phyloP scores from a whole-genome alignment of 2,888 invertebrate genomes.

The Metallyticus violacea region DNA sequence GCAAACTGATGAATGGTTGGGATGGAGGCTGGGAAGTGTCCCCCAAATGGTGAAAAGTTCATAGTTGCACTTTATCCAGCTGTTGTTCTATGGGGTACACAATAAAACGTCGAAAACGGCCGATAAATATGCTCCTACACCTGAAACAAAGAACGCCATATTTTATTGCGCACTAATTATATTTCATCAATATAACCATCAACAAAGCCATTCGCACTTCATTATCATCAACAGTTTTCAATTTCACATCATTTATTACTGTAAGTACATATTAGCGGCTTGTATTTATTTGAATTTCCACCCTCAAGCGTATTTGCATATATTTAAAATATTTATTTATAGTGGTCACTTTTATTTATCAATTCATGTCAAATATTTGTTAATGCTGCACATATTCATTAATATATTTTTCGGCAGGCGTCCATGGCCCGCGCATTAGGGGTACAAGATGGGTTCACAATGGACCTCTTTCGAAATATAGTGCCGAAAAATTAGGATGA shows the following conservation, averaged over 20 bases:
- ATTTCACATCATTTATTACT: not conserved
- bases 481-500: conserved; percentile 28
- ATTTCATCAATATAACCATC: not conserved
- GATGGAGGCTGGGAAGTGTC: conserved; percentile 72
- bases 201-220: not conserved
- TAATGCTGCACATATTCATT: not conserved
- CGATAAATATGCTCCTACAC: not conserved
- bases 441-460: conserved; percentile 35
- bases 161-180: not conserved
- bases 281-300: not conserved
- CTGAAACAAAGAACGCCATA: not conserved
- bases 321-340: not conserved
- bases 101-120: not conserved
- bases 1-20: conserved; percentile 82
- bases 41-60: conserved; percentile 85
- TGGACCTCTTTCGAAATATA: conserved; percentile 34
- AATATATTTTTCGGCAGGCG: conserved; percentile 31
- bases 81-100: not conserved
- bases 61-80: conserved; percentile 46
- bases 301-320: not conserved
- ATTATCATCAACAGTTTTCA: not conserved
- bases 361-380: not conserved
- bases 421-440: conserved; percentile 33
- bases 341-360: not conserved
- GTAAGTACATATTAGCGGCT: not conserved